phyloP scores from a whole-genome alignment of 2,888 invertebrate species.

The Pyrgus malvae region DNA sequence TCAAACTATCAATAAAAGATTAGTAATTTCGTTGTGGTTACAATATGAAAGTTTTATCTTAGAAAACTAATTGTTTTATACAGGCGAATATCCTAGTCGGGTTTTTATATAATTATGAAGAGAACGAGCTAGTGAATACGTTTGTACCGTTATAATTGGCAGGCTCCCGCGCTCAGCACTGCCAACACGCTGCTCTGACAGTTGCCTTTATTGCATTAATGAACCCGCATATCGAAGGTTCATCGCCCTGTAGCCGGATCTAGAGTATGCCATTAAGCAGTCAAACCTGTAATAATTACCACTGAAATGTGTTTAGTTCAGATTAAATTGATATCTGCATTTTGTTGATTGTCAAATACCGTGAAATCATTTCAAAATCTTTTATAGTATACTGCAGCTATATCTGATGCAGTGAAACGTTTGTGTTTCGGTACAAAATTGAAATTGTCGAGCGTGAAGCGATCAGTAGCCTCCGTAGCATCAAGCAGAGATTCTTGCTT shows the following conservation, averaged over 20 bases:
- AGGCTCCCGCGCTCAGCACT: slow-evolving; percentile 40
- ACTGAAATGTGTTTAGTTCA: neutral
- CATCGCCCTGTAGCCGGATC: slow-evolving; percentile 51
- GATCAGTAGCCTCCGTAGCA: too few relatives aligned
- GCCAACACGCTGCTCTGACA: slow-evolving; percentile 38
- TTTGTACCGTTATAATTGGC: slow-evolving; percentile 48
- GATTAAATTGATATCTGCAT: neutral
- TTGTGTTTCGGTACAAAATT: too few relatives aligned
- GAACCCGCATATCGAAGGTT: slow-evolving; percentile 56
- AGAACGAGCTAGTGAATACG: slow-evolving; percentile 13
- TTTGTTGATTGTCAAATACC: neutral
- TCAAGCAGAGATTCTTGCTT: too few relatives aligned
- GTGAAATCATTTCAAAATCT: too few relatives aligned
- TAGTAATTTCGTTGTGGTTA: too few relatives aligned
- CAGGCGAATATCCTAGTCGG: neutral
- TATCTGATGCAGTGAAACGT: too few relatives aligned
- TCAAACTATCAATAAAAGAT: too few relatives aligned
- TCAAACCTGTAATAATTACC: neutral
- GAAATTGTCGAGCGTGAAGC: too few relatives aligned
- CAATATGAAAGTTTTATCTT: neutral
- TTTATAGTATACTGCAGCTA: too few relatives aligned
- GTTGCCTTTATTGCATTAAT: slow-evolving; percentile 60
- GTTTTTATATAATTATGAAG: slow-evolving; percentile 6
- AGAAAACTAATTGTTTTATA: neutral
- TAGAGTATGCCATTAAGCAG: slow-evolving; percentile 33